A percentile compares a stretch with the other conserved stretches of the same genome.
Conservation (phyloP, 2,888 invertebrate species). For the Lysandra bellargus region DNA sequence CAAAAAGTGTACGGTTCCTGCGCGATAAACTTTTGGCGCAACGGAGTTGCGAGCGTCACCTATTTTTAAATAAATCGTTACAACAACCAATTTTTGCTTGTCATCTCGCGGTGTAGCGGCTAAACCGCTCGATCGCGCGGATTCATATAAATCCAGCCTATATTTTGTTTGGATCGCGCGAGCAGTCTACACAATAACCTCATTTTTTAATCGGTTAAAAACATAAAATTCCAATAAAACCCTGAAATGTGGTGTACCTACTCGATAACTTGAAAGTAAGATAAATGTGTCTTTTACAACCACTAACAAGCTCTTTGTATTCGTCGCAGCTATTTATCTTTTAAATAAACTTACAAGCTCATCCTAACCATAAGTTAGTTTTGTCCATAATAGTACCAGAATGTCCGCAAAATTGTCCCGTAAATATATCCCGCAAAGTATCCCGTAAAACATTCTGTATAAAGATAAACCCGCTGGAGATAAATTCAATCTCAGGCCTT, state of each 20-base stretch:
- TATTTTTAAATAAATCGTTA: no score
- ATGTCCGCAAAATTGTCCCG: not conserved
- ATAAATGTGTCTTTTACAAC: not conserved
- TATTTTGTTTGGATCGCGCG: not conserved
- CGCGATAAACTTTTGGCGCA: no score
- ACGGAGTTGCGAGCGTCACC: no score
- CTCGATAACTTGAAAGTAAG: not conserved
- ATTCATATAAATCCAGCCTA: no score
- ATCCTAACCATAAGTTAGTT: not conserved
- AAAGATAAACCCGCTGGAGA: not conserved
- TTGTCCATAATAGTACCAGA: not conserved
- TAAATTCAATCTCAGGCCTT: slow-evolving; percentile 24
- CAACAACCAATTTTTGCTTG: no score
- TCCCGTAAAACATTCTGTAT: slow-evolving; percentile 15
- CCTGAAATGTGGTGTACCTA: not conserved
- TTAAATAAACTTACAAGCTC: not conserved
- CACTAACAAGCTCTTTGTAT: not conserved
- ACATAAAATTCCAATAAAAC: not conserved
- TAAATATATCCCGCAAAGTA: not conserved
- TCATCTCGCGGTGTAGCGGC: no score
- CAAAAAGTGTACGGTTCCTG: no score
- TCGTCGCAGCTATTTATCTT: not conserved
- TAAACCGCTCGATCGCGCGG: no score
- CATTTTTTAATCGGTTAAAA: no score
- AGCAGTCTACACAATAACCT: not conserved